Evolutionary conservation across 2,888 invertebrate genomes (phyloP).

Genomic region (Therioaphis trifolii): DNA sequence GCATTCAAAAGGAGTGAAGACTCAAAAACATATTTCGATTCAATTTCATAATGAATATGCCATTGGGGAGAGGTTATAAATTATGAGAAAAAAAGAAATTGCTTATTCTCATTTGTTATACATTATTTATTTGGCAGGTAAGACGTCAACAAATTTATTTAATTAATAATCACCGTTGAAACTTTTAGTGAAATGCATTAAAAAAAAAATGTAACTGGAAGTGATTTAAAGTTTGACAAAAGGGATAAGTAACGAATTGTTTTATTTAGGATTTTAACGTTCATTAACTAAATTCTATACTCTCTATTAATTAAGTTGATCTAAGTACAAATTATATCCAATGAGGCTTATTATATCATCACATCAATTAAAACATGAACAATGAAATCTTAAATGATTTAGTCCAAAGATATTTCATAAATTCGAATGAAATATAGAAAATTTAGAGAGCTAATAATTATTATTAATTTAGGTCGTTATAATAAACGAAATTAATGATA

Average conservation of each 20-base stretch:
- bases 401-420: no score
- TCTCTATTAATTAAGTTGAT: no score
- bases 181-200: slow-evolving; percentile 21
- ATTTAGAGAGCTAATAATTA: no score
- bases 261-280: background rate
- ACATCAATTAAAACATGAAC: no score
- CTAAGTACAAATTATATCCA: no score
- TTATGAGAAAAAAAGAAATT: slow-evolving; percentile 9
- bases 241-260: background rate
- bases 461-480: no score
- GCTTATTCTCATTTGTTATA: background rate
- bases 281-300: background rate
- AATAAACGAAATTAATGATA: no score
- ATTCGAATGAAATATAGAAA: no score
- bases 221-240: slow-evolving; percentile 20
- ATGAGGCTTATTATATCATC: no score
- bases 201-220: background rate
- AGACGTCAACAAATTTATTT: slow-evolving; percentile 19
- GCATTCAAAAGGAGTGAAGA: no score
- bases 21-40: no score
- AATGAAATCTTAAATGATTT: no score
- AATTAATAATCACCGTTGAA: slow-evolving; percentile 30
- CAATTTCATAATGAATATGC: background rate
- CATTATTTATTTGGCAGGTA: slow-evolving; percentile 6
- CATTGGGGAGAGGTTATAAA: background rate